phyloP scores from a whole-genome alignment of 2,888 invertebrate species.

The Bhutanitis thaidina region DNA sequence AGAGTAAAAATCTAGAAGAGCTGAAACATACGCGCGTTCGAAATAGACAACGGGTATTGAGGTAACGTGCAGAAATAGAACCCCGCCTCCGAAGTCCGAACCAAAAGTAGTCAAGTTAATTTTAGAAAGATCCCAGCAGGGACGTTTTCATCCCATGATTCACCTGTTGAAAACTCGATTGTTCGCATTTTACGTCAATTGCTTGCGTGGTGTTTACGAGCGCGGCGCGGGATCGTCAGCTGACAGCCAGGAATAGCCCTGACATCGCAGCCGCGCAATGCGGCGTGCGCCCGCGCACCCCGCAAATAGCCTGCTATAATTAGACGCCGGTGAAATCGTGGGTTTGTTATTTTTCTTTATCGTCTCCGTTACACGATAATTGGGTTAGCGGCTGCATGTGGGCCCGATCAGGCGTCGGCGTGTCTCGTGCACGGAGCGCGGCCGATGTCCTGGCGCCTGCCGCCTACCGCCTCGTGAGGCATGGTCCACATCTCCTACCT shows the following conservation, averaged over 20 bases:
- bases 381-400: constrained; percentile 78
- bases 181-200: constrained; percentile 77
- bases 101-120: constrained; percentile 78
- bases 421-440: constrained; percentile 47
- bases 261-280: constrained; percentile 78
- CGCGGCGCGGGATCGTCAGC: constrained; percentile 67
- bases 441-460: constrained; percentile 16
- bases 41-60: constrained; percentile 70
- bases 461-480: background rate
- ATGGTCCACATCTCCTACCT: constrained; percentile 5
- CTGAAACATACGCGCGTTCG: constrained; percentile 52
- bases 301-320: constrained; percentile 77
- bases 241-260: constrained; percentile 78
- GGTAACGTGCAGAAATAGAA: constrained; percentile 70
- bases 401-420: constrained; percentile 75
- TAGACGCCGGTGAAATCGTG: constrained; percentile 78
- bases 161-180: constrained; percentile 78
- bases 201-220: constrained; percentile 76
- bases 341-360: constrained; percentile 81
- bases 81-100: constrained; percentile 75
- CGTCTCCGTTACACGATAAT: constrained; percentile 79
- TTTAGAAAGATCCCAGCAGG: constrained; percentile 68
- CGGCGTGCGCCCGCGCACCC: constrained; percentile 76
- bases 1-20: constrained; percentile 41
- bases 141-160: constrained; percentile 75